Conservation (phyloP, 2,888 invertebrate species). For the Spicauda simplicius region DNA sequence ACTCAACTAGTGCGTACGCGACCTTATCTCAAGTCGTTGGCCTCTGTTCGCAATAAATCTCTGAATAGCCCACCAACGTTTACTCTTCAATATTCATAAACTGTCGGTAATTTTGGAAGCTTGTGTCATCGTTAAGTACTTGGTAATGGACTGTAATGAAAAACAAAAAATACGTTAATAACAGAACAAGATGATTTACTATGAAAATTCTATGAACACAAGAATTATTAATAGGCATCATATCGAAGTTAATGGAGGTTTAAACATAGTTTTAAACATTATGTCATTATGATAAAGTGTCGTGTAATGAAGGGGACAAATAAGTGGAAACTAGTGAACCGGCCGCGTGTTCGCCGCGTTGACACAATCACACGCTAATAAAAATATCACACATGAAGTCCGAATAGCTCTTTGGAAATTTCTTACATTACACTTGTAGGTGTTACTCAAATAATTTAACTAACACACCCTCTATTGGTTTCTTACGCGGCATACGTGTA, state of each 20-base stretch:
- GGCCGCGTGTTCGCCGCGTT: slow-evolving; percentile 65
- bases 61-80: slow-evolving; percentile 56
- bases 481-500: slow-evolving; percentile 54
- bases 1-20: slow-evolving; percentile 19
- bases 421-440: slow-evolving; percentile 48
- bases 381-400: slow-evolving; percentile 56
- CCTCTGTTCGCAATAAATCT: slow-evolving; percentile 56
- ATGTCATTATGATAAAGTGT: slow-evolving; percentile 30
- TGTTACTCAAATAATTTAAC: slow-evolving; percentile 58
- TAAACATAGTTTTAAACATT: background rate
- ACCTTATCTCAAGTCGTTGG: slow-evolving; percentile 55
- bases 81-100: slow-evolving; percentile 56
- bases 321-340: slow-evolving; percentile 44
- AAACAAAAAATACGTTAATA: slow-evolving; percentile 16
- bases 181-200: background rate
- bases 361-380: slow-evolving; percentile 68
- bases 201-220: background rate
- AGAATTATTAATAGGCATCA: background rate
- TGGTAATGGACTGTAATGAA: slow-evolving; percentile 1
- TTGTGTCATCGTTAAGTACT: slow-evolving; percentile 49
- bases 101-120: slow-evolving; percentile 49
- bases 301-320: slow-evolving; percentile 58
- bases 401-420: slow-evolving; percentile 54
- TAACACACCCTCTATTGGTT: slow-evolving; percentile 59
- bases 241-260: background rate